Conservation (phyloP, 2,797 vertebrate genomes). For the Eospalax fontanierii region DNA sequence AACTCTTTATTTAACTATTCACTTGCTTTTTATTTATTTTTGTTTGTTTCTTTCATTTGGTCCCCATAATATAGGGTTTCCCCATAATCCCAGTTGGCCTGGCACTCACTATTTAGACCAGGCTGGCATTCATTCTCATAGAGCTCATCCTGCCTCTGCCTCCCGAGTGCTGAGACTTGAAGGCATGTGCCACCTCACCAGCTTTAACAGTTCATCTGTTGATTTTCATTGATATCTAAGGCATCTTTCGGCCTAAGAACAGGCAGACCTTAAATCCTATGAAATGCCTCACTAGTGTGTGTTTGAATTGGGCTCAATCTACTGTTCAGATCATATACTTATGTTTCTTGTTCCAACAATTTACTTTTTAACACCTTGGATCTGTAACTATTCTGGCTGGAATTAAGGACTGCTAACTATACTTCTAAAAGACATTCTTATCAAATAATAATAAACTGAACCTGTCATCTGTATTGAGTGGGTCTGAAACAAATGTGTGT, state of each 20-base stretch:
- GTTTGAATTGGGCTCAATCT: not conserved
- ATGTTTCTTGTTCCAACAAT: not conserved
- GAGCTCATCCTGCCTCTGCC: too few species aligned
- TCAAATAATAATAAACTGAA: slow-evolving; percentile 59
- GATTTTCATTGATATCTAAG: slow-evolving; percentile 31
- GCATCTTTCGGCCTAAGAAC: not conserved
- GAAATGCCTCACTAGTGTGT: not conserved
- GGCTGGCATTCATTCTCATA: too few species aligned
- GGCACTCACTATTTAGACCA: too few species aligned
- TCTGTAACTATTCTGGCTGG: not conserved
- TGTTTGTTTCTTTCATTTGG: too few species aligned
- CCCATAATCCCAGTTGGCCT: too few species aligned
- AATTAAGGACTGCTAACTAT: slow-evolving; percentile 28
- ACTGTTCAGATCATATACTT: not conserved
- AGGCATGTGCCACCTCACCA: too few species aligned
- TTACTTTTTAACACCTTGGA: slow-evolving; percentile 36
- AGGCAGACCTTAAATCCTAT: slow-evolving; percentile 1
- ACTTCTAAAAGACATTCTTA: slow-evolving; percentile 46
- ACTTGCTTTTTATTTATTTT: not conserved
- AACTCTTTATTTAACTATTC: not conserved
- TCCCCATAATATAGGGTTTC: too few species aligned
- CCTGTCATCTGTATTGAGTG: slow-evolving; percentile 33
- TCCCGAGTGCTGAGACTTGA: too few species aligned
- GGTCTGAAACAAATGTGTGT: slow-evolving; percentile 59
- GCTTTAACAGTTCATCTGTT: not conserved